Conservation (phyloP, 2,797 vertebrate species). For the Hozukius guyotensis region DNA sequence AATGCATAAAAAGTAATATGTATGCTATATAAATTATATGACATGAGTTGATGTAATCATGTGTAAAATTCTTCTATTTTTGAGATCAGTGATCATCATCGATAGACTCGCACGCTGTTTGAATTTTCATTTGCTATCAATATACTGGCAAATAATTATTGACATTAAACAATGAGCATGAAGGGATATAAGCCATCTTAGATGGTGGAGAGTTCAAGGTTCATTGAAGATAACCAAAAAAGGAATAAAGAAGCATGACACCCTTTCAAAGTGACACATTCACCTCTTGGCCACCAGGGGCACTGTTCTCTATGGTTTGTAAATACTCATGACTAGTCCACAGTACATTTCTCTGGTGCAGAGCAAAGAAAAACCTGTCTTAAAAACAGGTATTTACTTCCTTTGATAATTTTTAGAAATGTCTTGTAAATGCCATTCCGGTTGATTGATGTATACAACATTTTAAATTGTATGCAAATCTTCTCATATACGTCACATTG, state of each 20-base stretch:
- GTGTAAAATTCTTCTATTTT: not conserved
- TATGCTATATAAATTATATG: not conserved
- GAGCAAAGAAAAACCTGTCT: not conserved
- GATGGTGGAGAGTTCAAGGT: constrained; percentile 3
- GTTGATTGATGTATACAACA: not conserved
- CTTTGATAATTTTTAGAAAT: not conserved
- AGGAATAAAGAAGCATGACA: not conserved
- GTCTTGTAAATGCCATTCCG: not conserved
- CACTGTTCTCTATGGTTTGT: constrained; percentile 39
- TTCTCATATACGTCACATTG: not conserved
- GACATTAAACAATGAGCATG: not conserved
- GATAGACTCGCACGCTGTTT: not conserved
- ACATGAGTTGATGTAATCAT: not conserved
- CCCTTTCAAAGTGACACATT: not conserved
- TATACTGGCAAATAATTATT: not conserved
- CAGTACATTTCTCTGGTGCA: constrained; percentile 4
- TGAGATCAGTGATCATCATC: not conserved
- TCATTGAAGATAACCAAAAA: constrained; percentile 34
- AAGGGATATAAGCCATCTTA: not conserved
- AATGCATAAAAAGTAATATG: not conserved
- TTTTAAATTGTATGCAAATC: not conserved
- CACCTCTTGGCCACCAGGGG: constrained; percentile 40
- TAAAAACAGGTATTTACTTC: not conserved
- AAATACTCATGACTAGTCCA: not conserved
- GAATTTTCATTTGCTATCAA: not conserved